phyloP scores from a whole-genome alignment of 2,888 invertebrate genomes.

The Aricia artaxerxes region DNA sequence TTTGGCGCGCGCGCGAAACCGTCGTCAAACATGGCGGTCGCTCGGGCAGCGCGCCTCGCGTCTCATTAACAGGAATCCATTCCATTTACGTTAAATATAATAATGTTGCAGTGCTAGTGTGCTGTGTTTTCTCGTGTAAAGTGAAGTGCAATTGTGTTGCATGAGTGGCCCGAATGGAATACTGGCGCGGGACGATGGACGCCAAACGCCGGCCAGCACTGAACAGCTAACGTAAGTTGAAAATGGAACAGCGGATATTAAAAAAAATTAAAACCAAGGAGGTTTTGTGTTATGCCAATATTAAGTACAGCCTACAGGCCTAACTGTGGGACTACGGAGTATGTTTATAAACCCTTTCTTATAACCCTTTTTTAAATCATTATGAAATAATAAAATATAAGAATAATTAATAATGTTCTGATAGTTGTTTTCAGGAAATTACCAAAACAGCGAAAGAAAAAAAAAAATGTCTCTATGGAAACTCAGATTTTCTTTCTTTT shows the following conservation, averaged over 20 bases:
- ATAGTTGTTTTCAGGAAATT: neutral
- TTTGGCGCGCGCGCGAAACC: constrained; percentile 77
- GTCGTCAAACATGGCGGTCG: constrained; percentile 70
- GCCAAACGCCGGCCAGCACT: constrained; percentile 74
- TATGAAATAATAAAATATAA: neutral
- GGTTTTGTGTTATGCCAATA: neutral
- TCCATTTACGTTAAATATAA: constrained; percentile 45
- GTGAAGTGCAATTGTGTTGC: constrained; percentile 68
- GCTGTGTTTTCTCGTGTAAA: constrained; percentile 55
- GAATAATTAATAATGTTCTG: neutral
- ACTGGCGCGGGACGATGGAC: constrained; percentile 65
- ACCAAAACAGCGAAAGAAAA: neutral
- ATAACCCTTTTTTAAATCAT: neutral
- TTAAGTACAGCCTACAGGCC: neutral
- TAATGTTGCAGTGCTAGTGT: constrained; percentile 67
- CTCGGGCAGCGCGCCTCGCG: constrained; percentile 65
- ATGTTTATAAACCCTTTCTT: neutral
- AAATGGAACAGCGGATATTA: neutral
- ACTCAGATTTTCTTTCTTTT: neutral
- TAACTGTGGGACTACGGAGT: neutral
- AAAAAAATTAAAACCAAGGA: neutral
- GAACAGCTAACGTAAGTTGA: constrained; percentile 74
- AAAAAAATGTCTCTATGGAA: neutral
- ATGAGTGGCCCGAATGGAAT: constrained; percentile 73
- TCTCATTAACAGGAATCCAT: constrained; percentile 54